Evolutionary conservation across 1,140 invertebrate genomes (phyloP).

Genomic region (Scaptomyza graminum): DNA sequence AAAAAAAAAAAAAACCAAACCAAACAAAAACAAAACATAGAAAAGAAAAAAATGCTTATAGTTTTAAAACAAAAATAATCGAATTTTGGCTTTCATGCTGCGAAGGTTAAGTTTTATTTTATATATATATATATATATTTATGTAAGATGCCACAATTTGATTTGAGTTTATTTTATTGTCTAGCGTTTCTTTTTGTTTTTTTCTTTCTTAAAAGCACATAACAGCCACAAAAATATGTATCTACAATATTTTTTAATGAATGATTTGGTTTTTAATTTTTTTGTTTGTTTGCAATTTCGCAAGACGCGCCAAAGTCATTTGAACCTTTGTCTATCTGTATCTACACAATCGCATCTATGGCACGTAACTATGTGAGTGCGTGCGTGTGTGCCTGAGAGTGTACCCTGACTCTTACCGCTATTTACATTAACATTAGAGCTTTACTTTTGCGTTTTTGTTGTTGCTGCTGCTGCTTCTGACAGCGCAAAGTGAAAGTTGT

Average conservation of each 20-base stretch:
- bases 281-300: slow-evolving; percentile 47
- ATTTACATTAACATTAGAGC: slow-evolving; percentile 82
- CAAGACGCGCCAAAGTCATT: slow-evolving; percentile 54
- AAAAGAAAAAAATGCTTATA: neutral
- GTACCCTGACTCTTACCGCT: slow-evolving; percentile 71
- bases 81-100: slow-evolving; percentile 46
- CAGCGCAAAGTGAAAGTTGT: slow-evolving; percentile 79
- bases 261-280: slow-evolving; percentile 72
- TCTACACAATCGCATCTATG: slow-evolving; percentile 60
- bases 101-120: slow-evolving; percentile 62
- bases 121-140: slow-evolving; percentile 24
- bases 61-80: slow-evolving; percentile 30
- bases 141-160: slow-evolving; percentile 78
- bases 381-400: slow-evolving; percentile 36
- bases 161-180: slow-evolving; percentile 59
- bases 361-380: slow-evolving; percentile 65
- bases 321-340: slow-evolving; percentile 65
- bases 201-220: slow-evolving; percentile 47
- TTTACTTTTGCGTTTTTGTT: slow-evolving; percentile 62
- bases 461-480: slow-evolving; percentile 59
- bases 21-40: no score
- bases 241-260: slow-evolving; percentile 70
- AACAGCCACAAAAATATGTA: slow-evolving; percentile 44
- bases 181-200: slow-evolving; percentile 29
- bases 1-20: slow-evolving; percentile 27